phyloP scores from a whole-genome alignment of 2,113 vertebrate genomes.

The Jaculus jaculus region DNA sequence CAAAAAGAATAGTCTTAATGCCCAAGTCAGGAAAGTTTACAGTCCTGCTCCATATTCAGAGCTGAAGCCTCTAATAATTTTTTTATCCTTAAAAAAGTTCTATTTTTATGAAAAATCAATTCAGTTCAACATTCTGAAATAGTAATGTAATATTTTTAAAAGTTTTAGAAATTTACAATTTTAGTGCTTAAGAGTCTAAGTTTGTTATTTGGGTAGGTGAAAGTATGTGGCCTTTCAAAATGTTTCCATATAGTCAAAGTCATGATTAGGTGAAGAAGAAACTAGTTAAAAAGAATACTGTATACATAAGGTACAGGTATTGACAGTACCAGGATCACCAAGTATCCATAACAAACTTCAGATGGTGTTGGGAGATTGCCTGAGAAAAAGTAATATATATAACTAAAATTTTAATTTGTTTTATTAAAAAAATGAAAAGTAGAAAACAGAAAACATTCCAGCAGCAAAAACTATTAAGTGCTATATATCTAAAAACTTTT shows the following conservation, averaged over 20 bases:
- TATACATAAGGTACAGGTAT: neutral
- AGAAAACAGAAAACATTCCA: conserved; percentile 19
- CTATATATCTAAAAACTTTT: neutral
- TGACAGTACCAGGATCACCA: neutral
- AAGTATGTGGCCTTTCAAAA: conserved; percentile 35
- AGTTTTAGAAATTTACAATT: neutral
- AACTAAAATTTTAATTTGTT: neutral
- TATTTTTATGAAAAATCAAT: neutral
- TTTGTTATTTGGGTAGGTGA: neutral
- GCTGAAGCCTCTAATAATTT: neutral
- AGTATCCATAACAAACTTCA: neutral
- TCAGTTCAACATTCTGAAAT: neutral
- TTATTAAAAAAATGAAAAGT: conserved; percentile 31
- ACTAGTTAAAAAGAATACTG: neutral
- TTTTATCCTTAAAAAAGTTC: neutral
- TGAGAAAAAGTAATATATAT: neutral
- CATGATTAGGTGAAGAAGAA: neutral
- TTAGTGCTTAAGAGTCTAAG: neutral
- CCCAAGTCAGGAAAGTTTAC: neutral
- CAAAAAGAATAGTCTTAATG: neutral
- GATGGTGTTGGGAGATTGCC: neutral
- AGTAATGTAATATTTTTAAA: neutral
- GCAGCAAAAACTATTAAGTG: conserved; percentile 21
- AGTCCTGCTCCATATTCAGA: neutral
- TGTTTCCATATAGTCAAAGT: neutral